These are phyloP conservation scores for Pipistrellus kuhlii DNA, from an alignment of 2,797 vertebrate species.

Conservation along the genomic window DNA sequence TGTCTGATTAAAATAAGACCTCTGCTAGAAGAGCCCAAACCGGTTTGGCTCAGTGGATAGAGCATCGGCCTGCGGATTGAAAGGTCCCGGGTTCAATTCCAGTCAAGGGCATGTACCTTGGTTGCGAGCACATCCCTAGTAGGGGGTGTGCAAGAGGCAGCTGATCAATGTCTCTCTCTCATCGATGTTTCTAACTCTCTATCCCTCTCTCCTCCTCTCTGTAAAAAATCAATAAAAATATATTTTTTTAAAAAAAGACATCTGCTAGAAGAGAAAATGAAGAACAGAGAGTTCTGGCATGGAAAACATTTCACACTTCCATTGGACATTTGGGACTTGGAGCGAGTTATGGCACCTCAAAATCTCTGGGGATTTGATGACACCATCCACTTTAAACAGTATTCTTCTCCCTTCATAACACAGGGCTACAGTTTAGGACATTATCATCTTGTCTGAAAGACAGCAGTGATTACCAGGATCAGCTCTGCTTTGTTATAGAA, in stretches of 20 bases:
- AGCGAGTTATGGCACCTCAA: background rate
- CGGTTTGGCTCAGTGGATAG: no score
- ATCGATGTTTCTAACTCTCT: no score
- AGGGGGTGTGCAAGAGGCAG: no score
- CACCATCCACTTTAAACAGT: background rate
- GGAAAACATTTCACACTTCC: background rate
- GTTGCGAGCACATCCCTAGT: no score
- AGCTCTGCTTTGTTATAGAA: background rate
- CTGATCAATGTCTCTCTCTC: no score
- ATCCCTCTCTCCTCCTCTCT: no score
- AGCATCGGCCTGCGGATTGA: no score
- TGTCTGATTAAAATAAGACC: background rate
- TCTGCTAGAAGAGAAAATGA: background rate
- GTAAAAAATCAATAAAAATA: no score
- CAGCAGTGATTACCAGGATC: background rate
- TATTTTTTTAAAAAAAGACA: background rate
- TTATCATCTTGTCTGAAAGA: background rate
- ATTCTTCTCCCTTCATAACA: background rate
- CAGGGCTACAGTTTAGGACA: background rate
- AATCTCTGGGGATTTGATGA: background rate
- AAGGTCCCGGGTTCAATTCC: no score
- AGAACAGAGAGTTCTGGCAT: background rate
- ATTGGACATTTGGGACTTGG: background rate
- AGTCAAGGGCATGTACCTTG: no score
- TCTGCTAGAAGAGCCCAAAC: background rate